A percentile compares a stretch with the other conserved stretches of the same genome.
Conservation (phyloP, 2,113 vertebrate species). For the Lontra canadensis region DNA sequence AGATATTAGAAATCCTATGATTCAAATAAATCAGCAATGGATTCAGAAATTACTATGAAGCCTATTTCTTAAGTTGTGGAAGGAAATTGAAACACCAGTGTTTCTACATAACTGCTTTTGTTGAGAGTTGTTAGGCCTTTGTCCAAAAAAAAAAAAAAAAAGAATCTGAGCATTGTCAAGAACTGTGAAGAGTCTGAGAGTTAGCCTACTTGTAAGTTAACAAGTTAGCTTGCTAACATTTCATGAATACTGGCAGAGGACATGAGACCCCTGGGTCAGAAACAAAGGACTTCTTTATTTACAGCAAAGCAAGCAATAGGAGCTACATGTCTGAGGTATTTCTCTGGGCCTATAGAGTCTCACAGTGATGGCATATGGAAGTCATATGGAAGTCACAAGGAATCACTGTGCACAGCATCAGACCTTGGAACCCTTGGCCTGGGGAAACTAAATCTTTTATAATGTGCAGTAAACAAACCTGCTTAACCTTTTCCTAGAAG, state of each 20-base stretch:
- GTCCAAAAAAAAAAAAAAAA: background rate
- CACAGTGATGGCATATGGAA: background rate
- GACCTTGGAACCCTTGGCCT: background rate
- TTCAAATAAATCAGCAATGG: slow-evolving; percentile 46
- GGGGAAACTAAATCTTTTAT: background rate
- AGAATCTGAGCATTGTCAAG: background rate
- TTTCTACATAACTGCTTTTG: slow-evolving; percentile 25
- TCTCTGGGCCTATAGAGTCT: background rate
- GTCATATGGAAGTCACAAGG: too few species aligned
- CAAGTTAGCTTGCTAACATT: background rate
- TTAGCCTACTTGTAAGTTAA: background rate
- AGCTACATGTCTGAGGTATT: background rate
- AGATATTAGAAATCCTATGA: slow-evolving; percentile 35
- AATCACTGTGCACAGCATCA: background rate
- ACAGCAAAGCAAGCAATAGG: background rate
- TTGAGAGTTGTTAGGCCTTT: background rate
- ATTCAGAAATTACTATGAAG: slow-evolving; percentile 65
- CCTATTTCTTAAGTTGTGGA: slow-evolving; percentile 71
- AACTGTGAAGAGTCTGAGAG: background rate
- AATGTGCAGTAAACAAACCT: background rate
- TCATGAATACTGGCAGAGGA: background rate
- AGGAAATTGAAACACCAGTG: slow-evolving; percentile 54
- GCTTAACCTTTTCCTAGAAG: background rate
- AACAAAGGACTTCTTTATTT: background rate
- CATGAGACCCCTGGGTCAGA: background rate